A percentile compares a stretch with the other conserved stretches of the same genome.
Evolutionary conservation across 1,140 invertebrate genomes (phyloP).

Genomic region (Wasmannia auropunctata): DNA sequence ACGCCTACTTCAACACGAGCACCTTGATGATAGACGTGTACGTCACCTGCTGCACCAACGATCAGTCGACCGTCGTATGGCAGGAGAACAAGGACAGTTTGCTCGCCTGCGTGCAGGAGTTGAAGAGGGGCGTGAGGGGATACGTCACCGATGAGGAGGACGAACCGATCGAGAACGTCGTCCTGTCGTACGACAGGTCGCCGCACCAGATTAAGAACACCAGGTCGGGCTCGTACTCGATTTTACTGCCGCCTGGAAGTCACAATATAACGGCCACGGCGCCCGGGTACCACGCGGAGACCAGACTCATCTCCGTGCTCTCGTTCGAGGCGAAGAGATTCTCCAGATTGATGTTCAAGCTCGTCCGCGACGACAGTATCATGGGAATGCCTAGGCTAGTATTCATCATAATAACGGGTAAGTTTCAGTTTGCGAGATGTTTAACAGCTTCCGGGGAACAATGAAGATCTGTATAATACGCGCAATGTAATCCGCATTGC

Average conservation of each 20-base stretch:
- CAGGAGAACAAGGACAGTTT: slow-evolving; percentile 78
- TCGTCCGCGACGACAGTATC: slow-evolving; percentile 88
- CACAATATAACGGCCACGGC: slow-evolving; percentile 87
- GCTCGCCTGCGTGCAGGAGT: slow-evolving; percentile 73
- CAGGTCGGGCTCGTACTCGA: slow-evolving; percentile 87
- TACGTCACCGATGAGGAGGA: slow-evolving; percentile 86
- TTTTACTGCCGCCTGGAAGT: slow-evolving; percentile 86
- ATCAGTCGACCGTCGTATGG: slow-evolving; percentile 76
- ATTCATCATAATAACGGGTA: slow-evolving; percentile 91
- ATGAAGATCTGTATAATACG: slow-evolving; percentile 73
- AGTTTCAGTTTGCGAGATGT: slow-evolving; percentile 52
- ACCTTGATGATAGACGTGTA: slow-evolving; percentile 81
- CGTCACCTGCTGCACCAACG: slow-evolving; percentile 82
- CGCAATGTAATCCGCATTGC: slow-evolving; percentile 62
- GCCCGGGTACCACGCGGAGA: slow-evolving; percentile 85
- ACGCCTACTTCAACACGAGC: slow-evolving; percentile 80
- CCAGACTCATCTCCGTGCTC: slow-evolving; percentile 85
- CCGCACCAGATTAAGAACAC: slow-evolving; percentile 83
- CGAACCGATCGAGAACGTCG: slow-evolving; percentile 87
- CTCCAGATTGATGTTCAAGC: slow-evolving; percentile 87
- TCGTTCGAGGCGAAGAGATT: slow-evolving; percentile 75
- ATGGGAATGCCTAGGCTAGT: slow-evolving; percentile 90
- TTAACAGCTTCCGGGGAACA: slow-evolving; percentile 73
- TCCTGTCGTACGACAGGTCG: slow-evolving; percentile 85
- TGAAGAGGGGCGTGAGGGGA: slow-evolving; percentile 83